phyloP scores from a whole-genome alignment of 2,797 vertebrate species.

The Gymnoscopelus braueri region DNA sequence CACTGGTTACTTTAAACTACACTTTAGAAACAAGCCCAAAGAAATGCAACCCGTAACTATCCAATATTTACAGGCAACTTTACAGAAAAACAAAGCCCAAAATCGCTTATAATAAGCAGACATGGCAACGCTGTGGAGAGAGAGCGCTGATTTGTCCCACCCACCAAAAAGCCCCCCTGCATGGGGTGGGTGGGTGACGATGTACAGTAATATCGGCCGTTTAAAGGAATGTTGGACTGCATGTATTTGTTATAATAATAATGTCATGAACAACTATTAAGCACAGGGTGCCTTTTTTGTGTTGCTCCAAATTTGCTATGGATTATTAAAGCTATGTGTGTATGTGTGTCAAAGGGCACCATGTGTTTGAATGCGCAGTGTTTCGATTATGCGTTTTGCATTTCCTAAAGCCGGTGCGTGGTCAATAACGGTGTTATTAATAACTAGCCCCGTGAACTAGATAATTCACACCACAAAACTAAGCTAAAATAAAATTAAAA shows the following conservation, averaged over 20 bases:
- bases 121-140: neutral
- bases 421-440: too few relatives aligned
- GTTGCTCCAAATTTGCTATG: slow-evolving; percentile 46
- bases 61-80: too few relatives aligned
- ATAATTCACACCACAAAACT: too few relatives aligned
- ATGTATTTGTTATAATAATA: slow-evolving; percentile 35
- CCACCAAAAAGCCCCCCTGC: slow-evolving; percentile 61
- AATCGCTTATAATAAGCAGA: too few relatives aligned
- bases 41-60: too few relatives aligned
- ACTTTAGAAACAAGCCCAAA: too few relatives aligned
- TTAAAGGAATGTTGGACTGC: slow-evolving; percentile 55
- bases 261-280: neutral
- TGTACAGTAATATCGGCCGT: slow-evolving; percentile 54
- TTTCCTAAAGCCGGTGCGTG: too few relatives aligned
- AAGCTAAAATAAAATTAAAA: too few relatives aligned
- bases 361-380: slow-evolving; percentile 43
- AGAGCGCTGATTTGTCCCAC: slow-evolving; percentile 66
- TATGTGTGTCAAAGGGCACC: slow-evolving; percentile 66
- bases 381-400: too few relatives aligned
- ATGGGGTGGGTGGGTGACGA: slow-evolving; percentile 40
- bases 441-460: too few relatives aligned
- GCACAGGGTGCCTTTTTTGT: slow-evolving; percentile 37
- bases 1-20: too few relatives aligned
- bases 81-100: too few relatives aligned
- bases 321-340: slow-evolving; percentile 56